Percentiles rank a stretch among this genome's conserved stretches.
These are phyloP conservation scores for Drosophila kambysellisi DNA, from an alignment of 2,888 invertebrate species.

Conservation along the genomic window DNA sequence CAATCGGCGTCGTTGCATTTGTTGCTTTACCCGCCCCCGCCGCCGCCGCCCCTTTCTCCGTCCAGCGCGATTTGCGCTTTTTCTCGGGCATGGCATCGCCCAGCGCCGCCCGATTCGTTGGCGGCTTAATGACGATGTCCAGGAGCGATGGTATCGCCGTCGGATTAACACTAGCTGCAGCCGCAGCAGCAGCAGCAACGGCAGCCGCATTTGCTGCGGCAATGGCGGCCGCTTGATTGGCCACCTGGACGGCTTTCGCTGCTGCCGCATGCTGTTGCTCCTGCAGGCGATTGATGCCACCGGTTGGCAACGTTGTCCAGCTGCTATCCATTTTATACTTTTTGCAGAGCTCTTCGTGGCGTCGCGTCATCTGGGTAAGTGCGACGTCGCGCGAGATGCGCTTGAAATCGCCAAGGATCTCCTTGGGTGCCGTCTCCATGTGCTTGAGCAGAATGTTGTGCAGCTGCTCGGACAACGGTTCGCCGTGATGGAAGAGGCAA, in stretches of 20 bases:
- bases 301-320: slow-evolving; percentile 61
- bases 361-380: slow-evolving; percentile 85
- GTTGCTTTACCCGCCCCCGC: slow-evolving; percentile 4
- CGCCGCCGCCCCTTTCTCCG: slow-evolving; percentile 61
- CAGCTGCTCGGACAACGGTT: slow-evolving; percentile 92
- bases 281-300: slow-evolving; percentile 49
- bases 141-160: slow-evolving; percentile 82
- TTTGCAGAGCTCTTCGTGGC: slow-evolving; percentile 86
- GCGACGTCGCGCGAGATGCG: slow-evolving; percentile 92
- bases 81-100: slow-evolving; percentile 67
- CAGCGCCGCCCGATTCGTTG: slow-evolving; percentile 55
- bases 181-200: not conserved
- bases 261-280: slow-evolving; percentile 48
- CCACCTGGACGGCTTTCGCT: slow-evolving; percentile 38
- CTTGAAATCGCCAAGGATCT: slow-evolving; percentile 95
- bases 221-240: slow-evolving; percentile 43
- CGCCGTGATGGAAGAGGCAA: slow-evolving; percentile 97
- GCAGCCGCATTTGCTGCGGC: slow-evolving; percentile 25
- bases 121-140: slow-evolving; percentile 84
- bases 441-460: slow-evolving; percentile 89
- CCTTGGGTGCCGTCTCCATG: slow-evolving; percentile 95
- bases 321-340: slow-evolving; percentile 84
- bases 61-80: slow-evolving; percentile 84
- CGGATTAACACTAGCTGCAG: slow-evolving; percentile 1
- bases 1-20: not conserved